Evolutionary conservation across 2,797 vertebrate species (phyloP), one percentile per base, ranked within the genome.

Genomic region (Phrynocephalus guinanensis): DNA sequence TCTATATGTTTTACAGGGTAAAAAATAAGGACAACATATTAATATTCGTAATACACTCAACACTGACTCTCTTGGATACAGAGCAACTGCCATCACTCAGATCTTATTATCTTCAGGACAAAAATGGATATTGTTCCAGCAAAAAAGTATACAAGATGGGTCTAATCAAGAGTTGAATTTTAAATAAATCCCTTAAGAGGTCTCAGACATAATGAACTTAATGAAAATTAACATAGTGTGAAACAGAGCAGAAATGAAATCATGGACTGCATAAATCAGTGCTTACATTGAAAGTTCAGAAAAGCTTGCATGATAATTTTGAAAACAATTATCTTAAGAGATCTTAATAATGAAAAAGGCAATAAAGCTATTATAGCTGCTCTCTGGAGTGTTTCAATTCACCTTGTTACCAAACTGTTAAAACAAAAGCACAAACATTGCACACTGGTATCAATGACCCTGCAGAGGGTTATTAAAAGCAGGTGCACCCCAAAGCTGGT

Each of bases 151-250:
- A 96, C 95, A 95, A 90, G 95, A 96, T 95, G 94, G 95, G 94
- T 97, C 94, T 96, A 97, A 96, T 97, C 95, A 97, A 95, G 87
- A 94, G 95, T 95, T 96, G 92, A 92, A 95, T 91, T 97, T 98
- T 97, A 96, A 96, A 97, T 95, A 97, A 97, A 97, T 96, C 95
- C 96, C 97, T 95, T 94, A 97, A 97, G 97, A 98, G 91, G 93
- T 96, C 96, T 96, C 92, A 95, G 94, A 93, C 95, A 95, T 95
- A 95, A 97, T 97, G 94, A 97, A 97, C 88, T 96, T 97, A 96
- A 97, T 97, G 95, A 97, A 98, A 97, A 97, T 96, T 95, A 97
- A 96, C 95, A 95, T 89, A 94, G 94, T 94, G 94, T 94, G 91
- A 97, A 97, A 95, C 86, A 93, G 83, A 92, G 92, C 93, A 94